Conservation (phyloP, 2,797 vertebrate species). For the Falco columbarius region DNA sequence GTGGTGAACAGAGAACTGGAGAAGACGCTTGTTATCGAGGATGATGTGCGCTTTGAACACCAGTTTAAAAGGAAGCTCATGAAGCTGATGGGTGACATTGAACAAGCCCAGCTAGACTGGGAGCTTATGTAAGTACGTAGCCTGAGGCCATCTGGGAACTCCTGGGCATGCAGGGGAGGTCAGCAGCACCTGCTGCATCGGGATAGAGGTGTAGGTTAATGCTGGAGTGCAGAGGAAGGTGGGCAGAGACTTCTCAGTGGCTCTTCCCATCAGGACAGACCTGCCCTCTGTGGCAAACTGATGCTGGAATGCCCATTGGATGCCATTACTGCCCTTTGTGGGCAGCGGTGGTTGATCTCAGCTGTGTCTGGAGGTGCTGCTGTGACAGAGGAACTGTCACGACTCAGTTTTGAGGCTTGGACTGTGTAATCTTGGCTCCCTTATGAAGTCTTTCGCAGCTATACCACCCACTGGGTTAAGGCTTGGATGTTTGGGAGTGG, state of each 20-base stretch:
- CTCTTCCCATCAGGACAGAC: neutral
- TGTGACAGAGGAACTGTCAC: neutral
- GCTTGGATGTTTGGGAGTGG: neutral
- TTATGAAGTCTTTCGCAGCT: neutral
- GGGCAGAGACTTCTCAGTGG: neutral
- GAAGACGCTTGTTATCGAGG: slow-evolving; percentile 90
- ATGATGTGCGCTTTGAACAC: slow-evolving; percentile 94
- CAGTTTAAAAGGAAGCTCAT: slow-evolving; percentile 89
- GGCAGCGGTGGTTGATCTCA: neutral
- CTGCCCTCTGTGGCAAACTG: neutral
- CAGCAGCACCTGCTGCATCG: neutral
- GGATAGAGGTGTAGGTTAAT: neutral
- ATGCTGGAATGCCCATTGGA: rapidly evolving
- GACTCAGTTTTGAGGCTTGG: neutral
- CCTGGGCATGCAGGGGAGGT: rapidly evolving
- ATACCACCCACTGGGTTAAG: neutral
- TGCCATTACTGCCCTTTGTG: neutral
- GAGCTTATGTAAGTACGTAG: slow-evolving; percentile 91
- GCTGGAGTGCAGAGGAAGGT: neutral
- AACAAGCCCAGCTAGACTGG: slow-evolving; percentile 88
- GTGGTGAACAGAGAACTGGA: slow-evolving; percentile 85
- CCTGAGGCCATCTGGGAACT: neutral
- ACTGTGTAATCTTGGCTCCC: neutral
- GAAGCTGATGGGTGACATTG: slow-evolving; percentile 87
- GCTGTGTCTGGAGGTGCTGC: neutral